These are phyloP conservation scores for Jacana jacana DNA, from an alignment of 2,113 vertebrate genomes.

Conservation along the genomic window DNA sequence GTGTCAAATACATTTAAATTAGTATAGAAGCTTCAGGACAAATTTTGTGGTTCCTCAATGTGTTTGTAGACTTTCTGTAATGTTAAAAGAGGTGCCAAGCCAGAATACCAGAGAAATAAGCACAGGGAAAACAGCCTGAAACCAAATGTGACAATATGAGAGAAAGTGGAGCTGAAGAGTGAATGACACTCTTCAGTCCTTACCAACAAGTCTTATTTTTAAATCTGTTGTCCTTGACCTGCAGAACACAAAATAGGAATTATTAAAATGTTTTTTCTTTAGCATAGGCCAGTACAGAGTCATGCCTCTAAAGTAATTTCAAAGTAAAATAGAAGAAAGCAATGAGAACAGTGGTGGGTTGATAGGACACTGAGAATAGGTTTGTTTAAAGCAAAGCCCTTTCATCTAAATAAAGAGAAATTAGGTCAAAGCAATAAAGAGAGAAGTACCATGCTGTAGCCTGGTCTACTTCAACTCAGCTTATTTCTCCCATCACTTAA, in stretches of 20 bases:
- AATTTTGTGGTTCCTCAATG: background rate
- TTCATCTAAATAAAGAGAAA: conserved; percentile 69
- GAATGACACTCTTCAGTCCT: background rate
- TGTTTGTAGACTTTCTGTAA: background rate
- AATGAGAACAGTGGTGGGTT: conserved; percentile 50
- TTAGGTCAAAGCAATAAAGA: conserved; percentile 32
- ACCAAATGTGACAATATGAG: background rate
- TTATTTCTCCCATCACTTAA: conserved; percentile 54
- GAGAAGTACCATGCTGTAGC: background rate
- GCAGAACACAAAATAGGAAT: background rate
- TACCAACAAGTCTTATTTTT: background rate
- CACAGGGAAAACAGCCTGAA: background rate
- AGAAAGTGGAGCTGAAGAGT: background rate
- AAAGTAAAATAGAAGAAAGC: conserved; percentile 64
- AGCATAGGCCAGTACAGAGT: background rate
- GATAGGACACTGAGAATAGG: conserved; percentile 57
- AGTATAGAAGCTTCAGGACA: background rate
- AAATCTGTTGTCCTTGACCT: conserved; percentile 33
- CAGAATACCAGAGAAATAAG: background rate
- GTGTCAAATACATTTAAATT: background rate
- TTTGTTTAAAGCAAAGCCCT: conserved; percentile 51
- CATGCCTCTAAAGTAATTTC: conserved; percentile 49
- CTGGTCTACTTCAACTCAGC: conserved; percentile 51
- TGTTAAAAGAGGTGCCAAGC: background rate
- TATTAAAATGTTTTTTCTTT: background rate